Evolutionary conservation across 53 echinoderm and acorn worm genomes (phyloP), one percentile per base, ranked within the genome.

Genomic region (Temnopleurus reevesii): DNA sequence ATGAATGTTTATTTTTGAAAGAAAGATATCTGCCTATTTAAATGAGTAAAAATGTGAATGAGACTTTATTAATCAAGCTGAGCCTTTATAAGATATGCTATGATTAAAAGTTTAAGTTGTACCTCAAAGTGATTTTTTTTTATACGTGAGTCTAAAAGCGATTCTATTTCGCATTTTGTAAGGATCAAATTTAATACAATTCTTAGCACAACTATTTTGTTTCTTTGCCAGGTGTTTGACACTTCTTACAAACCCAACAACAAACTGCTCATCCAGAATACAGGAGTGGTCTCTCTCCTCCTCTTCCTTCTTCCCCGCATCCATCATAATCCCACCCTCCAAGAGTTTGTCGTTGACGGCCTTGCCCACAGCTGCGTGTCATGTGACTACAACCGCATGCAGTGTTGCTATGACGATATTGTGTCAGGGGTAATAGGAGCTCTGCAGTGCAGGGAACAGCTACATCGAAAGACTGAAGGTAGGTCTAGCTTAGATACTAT

Each of bases 321-420:
- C 27, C 54, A 89, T 31, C 57, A 87, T 35, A 45, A 76, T n/a
- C 91, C 93, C 17, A 88, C 93, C 30, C 53, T 89, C 5, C 93
- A 95, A 44, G 53, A 81, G 53, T 46, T 53, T 18, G 86, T 93
- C 41, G 59, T 81, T 12, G 84, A 91, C 28, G 81, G 81, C 8
- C 45, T 91, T 28, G 60, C 81, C 29, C 91, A 93, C 66, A 89
- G 95, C 65, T 91, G 92, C 46, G 77, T 94, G 58, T 93, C 93
- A 83, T 99, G 96, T 76, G 93, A 93, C 56, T 96, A 96, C 89
- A 99, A 96, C 77, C 89, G 96, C 46, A 94, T 99, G 96, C 93
- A 94, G 89, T 95, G 99, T 86, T 99, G 99, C 82, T 94, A 94
- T 64, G 93, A 94, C 59, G 92, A 93, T 15, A 93, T 99, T 43